Conservation (phyloP, 2,888 invertebrate genomes). For the Mamestra brassicae region DNA sequence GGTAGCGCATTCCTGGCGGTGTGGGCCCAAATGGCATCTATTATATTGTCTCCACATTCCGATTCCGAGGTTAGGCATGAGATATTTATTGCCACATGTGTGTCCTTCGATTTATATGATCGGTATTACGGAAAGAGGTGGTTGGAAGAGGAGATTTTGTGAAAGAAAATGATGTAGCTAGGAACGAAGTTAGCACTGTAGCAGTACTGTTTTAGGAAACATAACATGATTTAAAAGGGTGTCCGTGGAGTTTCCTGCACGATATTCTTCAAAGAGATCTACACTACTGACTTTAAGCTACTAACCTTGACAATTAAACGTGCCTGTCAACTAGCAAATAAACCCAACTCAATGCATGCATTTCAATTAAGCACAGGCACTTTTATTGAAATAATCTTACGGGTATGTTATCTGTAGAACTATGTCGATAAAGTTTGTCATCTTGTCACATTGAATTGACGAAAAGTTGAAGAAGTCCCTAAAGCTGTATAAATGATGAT, state of each 20-base stretch:
- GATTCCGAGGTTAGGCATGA: slow-evolving; percentile 67
- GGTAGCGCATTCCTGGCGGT: slow-evolving; percentile 81
- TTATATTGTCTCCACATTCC: slow-evolving; percentile 80
- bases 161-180: not conserved
- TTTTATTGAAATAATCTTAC: not conserved
- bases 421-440: not conserved
- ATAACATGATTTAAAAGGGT: too few relatives aligned
- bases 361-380: too few relatives aligned
- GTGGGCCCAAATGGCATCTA: slow-evolving; percentile 77
- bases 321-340: too few relatives aligned
- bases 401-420: not conserved
- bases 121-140: not conserved
- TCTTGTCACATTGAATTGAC: not conserved
- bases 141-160: not conserved
- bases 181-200: too few relatives aligned
- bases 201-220: too few relatives aligned
- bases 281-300: too few relatives aligned
- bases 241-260: too few relatives aligned
- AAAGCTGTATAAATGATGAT: not conserved
- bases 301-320: too few relatives aligned
- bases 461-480: too few relatives aligned
- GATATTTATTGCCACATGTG: slow-evolving; percentile 60
- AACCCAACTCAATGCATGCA: too few relatives aligned
- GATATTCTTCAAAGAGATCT: too few relatives aligned
- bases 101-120: slow-evolving; percentile 24